These are phyloP conservation scores for Tenrec ecaudatus DNA, from an alignment of 2,113 vertebrate species.

Conservation along the genomic window DNA sequence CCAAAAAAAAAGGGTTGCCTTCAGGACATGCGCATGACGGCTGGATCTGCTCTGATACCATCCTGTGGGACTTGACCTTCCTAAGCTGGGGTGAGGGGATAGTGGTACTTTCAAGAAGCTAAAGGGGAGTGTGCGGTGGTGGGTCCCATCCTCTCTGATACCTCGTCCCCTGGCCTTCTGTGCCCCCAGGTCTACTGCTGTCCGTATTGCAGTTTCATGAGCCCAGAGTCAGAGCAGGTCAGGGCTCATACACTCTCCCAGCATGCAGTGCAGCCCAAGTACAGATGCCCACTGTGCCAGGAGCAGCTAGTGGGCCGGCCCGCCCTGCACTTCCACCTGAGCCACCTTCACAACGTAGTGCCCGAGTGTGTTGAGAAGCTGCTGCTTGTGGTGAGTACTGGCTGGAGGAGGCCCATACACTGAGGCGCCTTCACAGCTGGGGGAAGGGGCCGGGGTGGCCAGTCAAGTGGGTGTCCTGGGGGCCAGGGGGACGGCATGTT, in stretches of 20 bases:
- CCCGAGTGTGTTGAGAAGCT: constrained; percentile 86
- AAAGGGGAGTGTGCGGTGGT: neutral
- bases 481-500: neutral
- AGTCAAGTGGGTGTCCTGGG: neutral
- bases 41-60: neutral
- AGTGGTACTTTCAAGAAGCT: neutral
- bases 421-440: neutral
- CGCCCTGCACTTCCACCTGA: constrained; percentile 83
- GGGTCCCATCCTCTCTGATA: neutral
- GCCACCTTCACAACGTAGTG: constrained; percentile 85
- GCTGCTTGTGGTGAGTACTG: constrained; percentile 83
- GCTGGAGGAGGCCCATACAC: too few species aligned
- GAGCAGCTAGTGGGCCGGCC: constrained; percentile 83
- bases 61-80: neutral
- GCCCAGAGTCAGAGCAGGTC: constrained; percentile 76
- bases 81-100: neutral
- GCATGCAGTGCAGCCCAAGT: constrained; percentile 83
- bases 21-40: neutral
- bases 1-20: neutral
- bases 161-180: neutral
- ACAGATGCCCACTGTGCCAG: constrained; percentile 85
- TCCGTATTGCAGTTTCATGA: constrained; percentile 84
- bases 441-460: neutral
- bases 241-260: constrained; percentile 78
- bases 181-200: constrained; percentile 84